A percentile compares a stretch with the other conserved stretches of the same genome.
phyloP scores from a whole-genome alignment of 2,113 vertebrate species.

The Pachypanchax playfairii region DNA sequence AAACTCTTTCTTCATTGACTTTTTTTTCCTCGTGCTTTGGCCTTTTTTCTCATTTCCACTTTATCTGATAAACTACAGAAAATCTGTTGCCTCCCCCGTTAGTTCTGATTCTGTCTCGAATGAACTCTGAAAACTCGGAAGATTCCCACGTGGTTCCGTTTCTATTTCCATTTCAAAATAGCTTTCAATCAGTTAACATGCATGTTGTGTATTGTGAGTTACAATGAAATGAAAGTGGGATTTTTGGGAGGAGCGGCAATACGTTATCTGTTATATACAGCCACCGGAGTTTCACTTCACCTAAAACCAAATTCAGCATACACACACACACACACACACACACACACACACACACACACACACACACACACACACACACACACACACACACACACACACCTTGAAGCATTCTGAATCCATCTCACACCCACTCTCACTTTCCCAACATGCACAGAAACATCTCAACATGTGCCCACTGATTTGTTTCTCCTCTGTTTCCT shows the following conservation, averaged over 20 bases:
- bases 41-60: slow-evolving; percentile 28
- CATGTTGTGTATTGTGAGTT: slow-evolving; percentile 13
- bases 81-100: neutral
- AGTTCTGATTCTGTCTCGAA: slow-evolving; percentile 11
- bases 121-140: neutral
- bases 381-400: neutral
- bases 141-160: neutral
- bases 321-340: neutral
- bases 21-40: slow-evolving; percentile 4
- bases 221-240: slow-evolving; percentile 22
- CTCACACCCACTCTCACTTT: neutral
- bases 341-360: neutral
- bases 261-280: slow-evolving; percentile 20
- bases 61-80: slow-evolving; percentile 8
- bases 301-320: slow-evolving; percentile 2
- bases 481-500: slow-evolving; percentile 23
- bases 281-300: slow-evolving; percentile 30
- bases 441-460: slow-evolving; percentile 31
- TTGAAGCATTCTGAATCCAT: neutral
- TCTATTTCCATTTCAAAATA: neutral
- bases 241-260: slow-evolving; percentile 33
- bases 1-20: slow-evolving; percentile 57
- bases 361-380: neutral
- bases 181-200: slow-evolving; percentile 21
- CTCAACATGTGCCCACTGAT: slow-evolving; percentile 1